Evolutionary conservation across 2,888 invertebrate species (phyloP).

Genomic region (Hirtodrosophila cameraria): DNA sequence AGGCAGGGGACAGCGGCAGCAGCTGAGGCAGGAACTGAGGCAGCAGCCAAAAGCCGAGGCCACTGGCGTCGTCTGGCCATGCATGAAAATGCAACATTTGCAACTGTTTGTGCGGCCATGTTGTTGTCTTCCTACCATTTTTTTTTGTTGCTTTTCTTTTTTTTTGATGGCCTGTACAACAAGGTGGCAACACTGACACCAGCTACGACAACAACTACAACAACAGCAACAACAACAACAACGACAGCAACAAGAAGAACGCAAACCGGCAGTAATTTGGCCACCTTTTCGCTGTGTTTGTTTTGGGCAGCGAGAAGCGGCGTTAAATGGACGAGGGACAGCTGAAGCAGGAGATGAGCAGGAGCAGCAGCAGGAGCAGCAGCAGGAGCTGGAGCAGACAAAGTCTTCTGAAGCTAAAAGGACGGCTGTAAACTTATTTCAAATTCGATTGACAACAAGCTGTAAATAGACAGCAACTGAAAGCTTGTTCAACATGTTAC

Average conservation of each 20-base stretch:
- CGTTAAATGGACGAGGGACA: conserved; percentile 42
- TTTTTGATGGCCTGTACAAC: conserved; percentile 35
- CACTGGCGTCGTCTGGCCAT: conserved; percentile 62
- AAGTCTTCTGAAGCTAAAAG: background rate
- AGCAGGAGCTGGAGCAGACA: background rate
- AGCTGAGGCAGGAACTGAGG: background rate
- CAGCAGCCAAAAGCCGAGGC: conserved; percentile 31
- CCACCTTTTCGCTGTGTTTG: conserved; percentile 65
- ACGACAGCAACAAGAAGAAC: conserved; percentile 20
- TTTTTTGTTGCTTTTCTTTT: conserved; percentile 9
- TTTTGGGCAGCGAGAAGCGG: conserved; percentile 34
- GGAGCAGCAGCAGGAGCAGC: too few species aligned
- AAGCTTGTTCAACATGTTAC: conserved; percentile 9
- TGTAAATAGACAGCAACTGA: conserved; percentile 27
- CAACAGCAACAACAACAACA: conserved; percentile 36
- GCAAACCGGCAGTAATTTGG: conserved; percentile 73
- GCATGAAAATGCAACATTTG: conserved; percentile 78
- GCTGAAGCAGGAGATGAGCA: conserved; percentile 1
- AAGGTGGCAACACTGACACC: conserved; percentile 76
- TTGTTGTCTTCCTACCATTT: conserved; percentile 46
- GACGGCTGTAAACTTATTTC: conserved; percentile 10
- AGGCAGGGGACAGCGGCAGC: background rate
- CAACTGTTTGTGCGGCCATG: conserved; percentile 70
- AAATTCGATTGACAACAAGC: conserved; percentile 37
- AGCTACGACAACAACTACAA: conserved; percentile 20